Conservation (phyloP, 92 coral and sea anemone genomes). For the Phenganax stokvisi region DNA sequence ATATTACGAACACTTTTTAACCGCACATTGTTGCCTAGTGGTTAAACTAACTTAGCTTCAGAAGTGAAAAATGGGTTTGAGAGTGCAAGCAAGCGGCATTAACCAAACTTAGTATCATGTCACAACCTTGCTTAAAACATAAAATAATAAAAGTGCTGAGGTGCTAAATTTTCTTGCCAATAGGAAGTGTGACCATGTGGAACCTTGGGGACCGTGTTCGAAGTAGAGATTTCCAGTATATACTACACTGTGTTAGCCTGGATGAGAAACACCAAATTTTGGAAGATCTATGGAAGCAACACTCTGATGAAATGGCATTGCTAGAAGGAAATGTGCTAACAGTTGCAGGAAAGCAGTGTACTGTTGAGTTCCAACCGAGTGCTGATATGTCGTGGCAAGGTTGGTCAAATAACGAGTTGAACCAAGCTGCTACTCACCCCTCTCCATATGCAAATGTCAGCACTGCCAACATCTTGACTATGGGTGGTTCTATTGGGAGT, state of each 20-base stretch:
- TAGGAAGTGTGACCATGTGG: constrained; percentile 53
- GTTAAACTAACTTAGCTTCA: too few species aligned
- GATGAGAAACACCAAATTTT: constrained; percentile 44
- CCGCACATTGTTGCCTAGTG: too few species aligned
- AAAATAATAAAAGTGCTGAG: too few species aligned
- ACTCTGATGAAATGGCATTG: constrained; percentile 60
- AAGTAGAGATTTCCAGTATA: constrained; percentile 48
- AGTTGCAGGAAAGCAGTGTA: constrained; percentile 20
- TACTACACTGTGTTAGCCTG: constrained; percentile 51
- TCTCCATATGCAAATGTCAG: constrained; percentile 24
- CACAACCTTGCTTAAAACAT: too few species aligned
- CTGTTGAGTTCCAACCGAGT: constrained; percentile 21
- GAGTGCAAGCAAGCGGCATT: too few species aligned
- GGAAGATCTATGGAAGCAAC: constrained; percentile 51
- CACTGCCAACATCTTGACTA: constrained; percentile 20
- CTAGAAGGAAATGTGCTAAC: constrained; percentile 42
- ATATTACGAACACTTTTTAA: too few species aligned
- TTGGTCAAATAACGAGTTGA: constrained; percentile 19
- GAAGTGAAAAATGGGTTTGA: too few species aligned
- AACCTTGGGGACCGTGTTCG: constrained; percentile 51
- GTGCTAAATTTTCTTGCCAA: constrained; percentile 40
- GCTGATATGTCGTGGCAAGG: constrained; percentile 8
- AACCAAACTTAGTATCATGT: too few species aligned
- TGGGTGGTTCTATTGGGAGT: constrained; percentile 33
- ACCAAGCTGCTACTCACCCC: constrained; percentile 20